Conservation (phyloP, 2,113 vertebrate species). For the Genyomyrus donnyi region DNA sequence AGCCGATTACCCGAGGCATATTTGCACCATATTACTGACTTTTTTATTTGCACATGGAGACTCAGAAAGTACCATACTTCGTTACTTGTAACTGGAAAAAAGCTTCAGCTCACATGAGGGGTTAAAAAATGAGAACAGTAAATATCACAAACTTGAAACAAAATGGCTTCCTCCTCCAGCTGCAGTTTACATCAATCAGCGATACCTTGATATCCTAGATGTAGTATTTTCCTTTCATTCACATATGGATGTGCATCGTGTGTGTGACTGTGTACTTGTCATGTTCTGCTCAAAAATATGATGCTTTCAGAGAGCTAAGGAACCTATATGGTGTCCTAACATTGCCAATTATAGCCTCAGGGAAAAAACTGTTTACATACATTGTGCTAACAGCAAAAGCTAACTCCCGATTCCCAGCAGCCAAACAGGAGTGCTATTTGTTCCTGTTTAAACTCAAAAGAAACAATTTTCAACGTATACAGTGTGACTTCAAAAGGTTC, state of each 20-base stretch:
- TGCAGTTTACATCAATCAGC: not conserved
- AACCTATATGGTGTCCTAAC: constrained; percentile 53
- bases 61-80: not conserved
- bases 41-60: not conserved
- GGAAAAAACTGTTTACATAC: constrained; percentile 58
- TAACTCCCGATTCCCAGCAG: constrained; percentile 55
- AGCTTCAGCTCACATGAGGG: not conserved
- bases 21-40: not conserved
- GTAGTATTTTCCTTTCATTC: not conserved
- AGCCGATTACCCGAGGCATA: not conserved
- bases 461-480: constrained; percentile 67
- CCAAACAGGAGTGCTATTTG: constrained; percentile 62
- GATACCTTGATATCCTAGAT: not conserved
- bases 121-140: not conserved
- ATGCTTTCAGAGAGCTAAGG: constrained; percentile 39
- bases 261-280: not conserved
- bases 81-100: not conserved
- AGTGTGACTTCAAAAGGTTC: constrained; percentile 70
- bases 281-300: constrained; percentile 21
- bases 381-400: constrained; percentile 51
- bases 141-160: not conserved
- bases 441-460: constrained; percentile 65
- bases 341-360: constrained; percentile 67
- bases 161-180: not conserved
- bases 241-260: not conserved